These are phyloP conservation scores for Lordiphosa stackelbergi DNA, from an alignment of 1,140 invertebrate genomes.

Conservation along the genomic window DNA sequence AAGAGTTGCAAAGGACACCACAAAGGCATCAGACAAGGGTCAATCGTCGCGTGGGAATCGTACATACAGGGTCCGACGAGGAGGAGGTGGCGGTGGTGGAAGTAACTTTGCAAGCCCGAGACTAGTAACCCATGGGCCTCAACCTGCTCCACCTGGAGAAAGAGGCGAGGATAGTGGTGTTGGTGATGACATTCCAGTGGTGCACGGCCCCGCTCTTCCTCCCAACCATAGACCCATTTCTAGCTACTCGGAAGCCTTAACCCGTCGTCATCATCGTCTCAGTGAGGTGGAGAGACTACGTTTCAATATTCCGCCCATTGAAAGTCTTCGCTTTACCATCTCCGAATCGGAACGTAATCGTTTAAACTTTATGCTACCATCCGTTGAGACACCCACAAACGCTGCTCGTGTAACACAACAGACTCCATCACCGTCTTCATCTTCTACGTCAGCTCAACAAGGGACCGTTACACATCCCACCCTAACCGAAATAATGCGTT, in stretches of 20 bases:
- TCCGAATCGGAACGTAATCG: constrained; percentile 13
- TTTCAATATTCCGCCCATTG: constrained; percentile 1
- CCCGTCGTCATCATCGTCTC: constrained; percentile 5
- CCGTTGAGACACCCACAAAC: not conserved
- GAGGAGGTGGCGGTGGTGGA: too few relatives aligned
- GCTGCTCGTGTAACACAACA: not conserved
- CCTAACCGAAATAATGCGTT: constrained; percentile 30
- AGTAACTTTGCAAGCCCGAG: too few relatives aligned
- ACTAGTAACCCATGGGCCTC: too few relatives aligned
- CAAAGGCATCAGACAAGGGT: not conserved
- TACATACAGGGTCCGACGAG: too few relatives aligned
- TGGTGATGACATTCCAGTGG: not conserved
- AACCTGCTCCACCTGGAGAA: too few relatives aligned
- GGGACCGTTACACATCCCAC: constrained; percentile 2
- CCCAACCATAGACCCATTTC: not conserved
- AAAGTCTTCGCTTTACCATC: constrained; percentile 10
- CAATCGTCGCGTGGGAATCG: not conserved
- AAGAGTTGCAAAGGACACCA: not conserved
- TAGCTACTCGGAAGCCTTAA: not conserved
- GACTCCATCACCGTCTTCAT: not conserved
- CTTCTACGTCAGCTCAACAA: not conserved
- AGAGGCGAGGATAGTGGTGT: too few relatives aligned
- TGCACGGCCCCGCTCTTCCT: too few relatives aligned
- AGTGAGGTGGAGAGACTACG: constrained; percentile 5
- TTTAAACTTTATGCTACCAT: constrained; percentile 4